Conservation (phyloP, 2,113 vertebrate genomes). For the Psephotus haematonotus region DNA sequence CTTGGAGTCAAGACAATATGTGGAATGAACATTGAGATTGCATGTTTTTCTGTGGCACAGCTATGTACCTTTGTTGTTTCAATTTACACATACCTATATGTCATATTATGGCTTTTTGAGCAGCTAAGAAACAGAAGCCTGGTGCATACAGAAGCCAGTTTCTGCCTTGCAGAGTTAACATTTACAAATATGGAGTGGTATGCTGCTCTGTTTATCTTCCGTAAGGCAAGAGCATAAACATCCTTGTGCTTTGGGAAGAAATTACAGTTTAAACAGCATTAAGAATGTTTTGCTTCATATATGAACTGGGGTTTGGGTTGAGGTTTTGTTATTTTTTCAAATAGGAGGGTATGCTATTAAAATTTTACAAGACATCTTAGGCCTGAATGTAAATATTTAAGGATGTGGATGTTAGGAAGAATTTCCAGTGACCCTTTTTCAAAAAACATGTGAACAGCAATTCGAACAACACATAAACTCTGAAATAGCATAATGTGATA, state of each 20-base stretch:
- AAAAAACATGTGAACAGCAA: not conserved
- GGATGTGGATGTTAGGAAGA: not conserved
- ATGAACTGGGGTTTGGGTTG: not conserved
- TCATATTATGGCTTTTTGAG: not conserved
- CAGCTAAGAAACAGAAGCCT: not conserved
- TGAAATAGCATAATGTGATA: not conserved
- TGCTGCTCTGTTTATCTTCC: conserved; percentile 69
- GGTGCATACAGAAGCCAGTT: not conserved
- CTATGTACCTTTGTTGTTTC: not conserved
- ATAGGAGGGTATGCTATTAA: not conserved
- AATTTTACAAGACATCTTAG: not conserved
- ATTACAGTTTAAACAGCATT: not conserved
- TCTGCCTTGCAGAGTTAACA: conserved; percentile 44
- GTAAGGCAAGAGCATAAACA: conserved; percentile 70
- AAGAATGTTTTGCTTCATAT: not conserved
- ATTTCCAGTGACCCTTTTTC: not conserved
- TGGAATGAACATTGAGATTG: not conserved
- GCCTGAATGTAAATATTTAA: not conserved
- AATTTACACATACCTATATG: not conserved
- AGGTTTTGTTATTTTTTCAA: not conserved
- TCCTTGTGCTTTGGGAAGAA: conserved; percentile 57
- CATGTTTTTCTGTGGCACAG: not conserved
- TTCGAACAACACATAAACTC: not conserved
- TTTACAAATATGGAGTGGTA: conserved; percentile 90
- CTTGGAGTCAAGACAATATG: not conserved